Base-by-base conservation (phyloP, 1,140 invertebrate genomes). In the Rhopalosiphum padi region DNA sequence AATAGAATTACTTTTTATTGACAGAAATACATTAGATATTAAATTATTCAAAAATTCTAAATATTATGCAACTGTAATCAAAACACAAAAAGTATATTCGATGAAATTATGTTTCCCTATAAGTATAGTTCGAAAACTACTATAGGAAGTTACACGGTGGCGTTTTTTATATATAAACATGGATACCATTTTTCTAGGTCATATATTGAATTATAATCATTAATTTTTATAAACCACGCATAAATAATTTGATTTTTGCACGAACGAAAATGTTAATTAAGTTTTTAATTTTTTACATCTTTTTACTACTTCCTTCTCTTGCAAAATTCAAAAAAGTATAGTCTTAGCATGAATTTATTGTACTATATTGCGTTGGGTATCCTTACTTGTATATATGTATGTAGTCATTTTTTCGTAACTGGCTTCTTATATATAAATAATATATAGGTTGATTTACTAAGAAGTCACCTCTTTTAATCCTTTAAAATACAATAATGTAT, bases 121-220 rank as follows among this genome's bases (percentile, higher is more conserved):
- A n/a, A 77, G 30, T 53, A 77, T 77, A n/a, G n/a, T 77, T 77
- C 15, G 30, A n/a, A 1, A 77, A 77, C 60, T 77, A 35, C n/a
- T n/a, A 77, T n/a, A 77, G 30, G 60, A 77, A 77, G 60, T 77
- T n/a, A 18, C 60, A 77, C 15, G 30, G 60, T 68, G 25, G 3
- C 11, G 60, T 68, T 68, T 68, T 30, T 68, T 68, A 68, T 30
- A 68, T n/a, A 68, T 68, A n/a, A 68, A 68, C 60, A 30, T 68
- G 25, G 11, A 68, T 60, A 68, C 30, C 60, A n/a, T 77, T 77
- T 77, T 77, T 77, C n/a, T 77, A 77, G 60, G n/a, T 18, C 60
- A 77, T n/a, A n/a, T 77, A 77, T n/a, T 68, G 60, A 77, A 77
- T 77, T 77, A 77, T n/a, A 77, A 77, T 21, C 60, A 77, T 77